Percentiles rank a stretch among this genome's conserved stretches.
phyloP scores from a whole-genome alignment of 2,888 invertebrate genomes.

The Clistopyga incitator region DNA sequence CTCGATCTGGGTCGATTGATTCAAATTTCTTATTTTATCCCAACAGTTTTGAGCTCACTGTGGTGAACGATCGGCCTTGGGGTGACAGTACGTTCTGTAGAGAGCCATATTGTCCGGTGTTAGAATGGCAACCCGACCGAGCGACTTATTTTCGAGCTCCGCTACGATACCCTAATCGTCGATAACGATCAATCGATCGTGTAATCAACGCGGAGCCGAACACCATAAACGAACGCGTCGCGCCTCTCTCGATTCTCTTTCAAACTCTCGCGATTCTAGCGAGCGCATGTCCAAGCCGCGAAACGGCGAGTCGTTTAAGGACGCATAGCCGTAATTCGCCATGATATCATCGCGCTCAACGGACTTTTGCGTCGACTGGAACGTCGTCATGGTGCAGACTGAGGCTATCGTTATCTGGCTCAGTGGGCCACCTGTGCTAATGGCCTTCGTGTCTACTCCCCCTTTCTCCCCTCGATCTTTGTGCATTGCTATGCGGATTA shows the following conservation, averaged over 20 bases:
- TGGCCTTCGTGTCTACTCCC: slow-evolving; percentile 64
- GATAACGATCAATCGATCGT: slow-evolving; percentile 33
- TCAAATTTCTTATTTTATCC: slow-evolving; percentile 55
- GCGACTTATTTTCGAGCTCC: slow-evolving; percentile 9
- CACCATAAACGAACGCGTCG: slow-evolving; percentile 51
- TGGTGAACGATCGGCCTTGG: slow-evolving; percentile 15
- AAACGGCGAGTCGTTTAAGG: slow-evolving; percentile 48
- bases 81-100: not conserved
- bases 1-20: slow-evolving; percentile 74
- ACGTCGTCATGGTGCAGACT: slow-evolving; percentile 33
- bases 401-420: slow-evolving; percentile 62
- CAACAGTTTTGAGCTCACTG: slow-evolving; percentile 7
- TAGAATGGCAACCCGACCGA: slow-evolving; percentile 39
- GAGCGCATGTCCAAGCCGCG: not conserved
- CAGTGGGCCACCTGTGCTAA: slow-evolving; percentile 70
- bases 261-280: not conserved
- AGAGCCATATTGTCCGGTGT: slow-evolving; percentile 25
- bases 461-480: slow-evolving; percentile 3
- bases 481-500: not conserved
- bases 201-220: slow-evolving; percentile 5
- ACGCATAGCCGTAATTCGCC: slow-evolving; percentile 26
- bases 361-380: slow-evolving; percentile 37
- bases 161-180: slow-evolving; percentile 41
- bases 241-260: slow-evolving; percentile 36
- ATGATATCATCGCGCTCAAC: slow-evolving; percentile 58